Percentiles rank a stretch among this genome's conserved stretches.
Conservation (phyloP, 2,797 vertebrate species). For the Scyliorhinus canicula region DNA sequence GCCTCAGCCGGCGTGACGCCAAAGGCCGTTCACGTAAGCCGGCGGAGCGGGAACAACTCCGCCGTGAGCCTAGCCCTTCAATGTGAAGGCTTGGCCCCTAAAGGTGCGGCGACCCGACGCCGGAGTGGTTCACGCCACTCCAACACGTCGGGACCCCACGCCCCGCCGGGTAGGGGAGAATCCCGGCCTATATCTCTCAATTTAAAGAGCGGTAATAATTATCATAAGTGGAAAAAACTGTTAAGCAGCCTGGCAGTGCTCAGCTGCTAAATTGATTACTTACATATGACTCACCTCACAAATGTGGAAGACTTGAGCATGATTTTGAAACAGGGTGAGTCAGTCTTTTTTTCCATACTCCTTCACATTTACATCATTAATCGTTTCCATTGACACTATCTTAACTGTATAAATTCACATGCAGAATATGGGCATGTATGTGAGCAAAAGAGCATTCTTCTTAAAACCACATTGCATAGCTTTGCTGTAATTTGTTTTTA, state of each 20-base stretch:
- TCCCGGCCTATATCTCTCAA: not conserved
- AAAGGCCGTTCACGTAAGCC: too few relatives aligned
- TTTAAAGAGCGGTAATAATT: not conserved
- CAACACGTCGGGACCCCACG: too few relatives aligned
- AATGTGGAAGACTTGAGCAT: not conserved
- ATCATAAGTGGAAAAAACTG: not conserved
- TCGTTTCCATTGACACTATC: not conserved
- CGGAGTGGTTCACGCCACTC: too few relatives aligned
- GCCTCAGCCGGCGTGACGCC: too few relatives aligned
- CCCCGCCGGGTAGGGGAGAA: too few relatives aligned
- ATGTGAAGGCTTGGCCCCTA: too few relatives aligned
- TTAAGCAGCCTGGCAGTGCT: not conserved
- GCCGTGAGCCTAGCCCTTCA: too few relatives aligned
- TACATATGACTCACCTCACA: not conserved
- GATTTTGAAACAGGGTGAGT: not conserved
- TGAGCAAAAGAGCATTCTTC: too few relatives aligned
- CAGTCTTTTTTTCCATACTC: not conserved
- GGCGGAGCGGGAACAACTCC: too few relatives aligned
- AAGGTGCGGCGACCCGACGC: too few relatives aligned
- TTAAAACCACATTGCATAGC: not conserved
- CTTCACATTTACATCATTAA: not conserved
- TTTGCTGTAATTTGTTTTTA: not conserved
- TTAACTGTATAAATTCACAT: not conserved
- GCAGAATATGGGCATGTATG: not conserved
- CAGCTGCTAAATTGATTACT: not conserved